Conservation (phyloP, 64 coral and sea anemone species). For the Dendronephthya gigantea region DNA sequence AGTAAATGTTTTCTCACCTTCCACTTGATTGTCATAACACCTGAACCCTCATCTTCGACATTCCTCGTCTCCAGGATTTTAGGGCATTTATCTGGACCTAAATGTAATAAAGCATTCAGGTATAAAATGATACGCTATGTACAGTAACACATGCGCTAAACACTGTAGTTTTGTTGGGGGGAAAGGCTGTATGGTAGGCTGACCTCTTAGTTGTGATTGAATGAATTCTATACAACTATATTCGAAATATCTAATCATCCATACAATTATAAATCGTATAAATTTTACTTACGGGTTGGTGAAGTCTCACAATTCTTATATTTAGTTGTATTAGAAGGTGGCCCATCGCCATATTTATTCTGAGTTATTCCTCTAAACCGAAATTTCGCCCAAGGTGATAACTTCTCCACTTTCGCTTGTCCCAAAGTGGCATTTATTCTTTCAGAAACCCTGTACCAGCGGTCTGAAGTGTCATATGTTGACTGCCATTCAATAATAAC, state of each 20-base stretch:
- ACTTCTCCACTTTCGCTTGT: background rate
- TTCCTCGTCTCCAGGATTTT: background rate
- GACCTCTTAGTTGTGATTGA: too few species aligned
- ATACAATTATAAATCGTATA: too few species aligned
- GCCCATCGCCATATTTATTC: background rate
- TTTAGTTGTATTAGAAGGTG: background rate
- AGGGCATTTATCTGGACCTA: background rate
- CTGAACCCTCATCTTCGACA: background rate
- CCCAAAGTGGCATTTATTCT: background rate
- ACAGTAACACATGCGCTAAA: too few species aligned
- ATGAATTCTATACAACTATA: too few species aligned
- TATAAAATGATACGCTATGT: too few species aligned
- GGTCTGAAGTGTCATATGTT: background rate
- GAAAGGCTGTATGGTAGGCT: too few species aligned
- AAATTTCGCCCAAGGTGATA: background rate
- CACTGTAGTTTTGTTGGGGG: too few species aligned
- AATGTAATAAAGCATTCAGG: background rate
- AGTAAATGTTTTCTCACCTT: background rate
- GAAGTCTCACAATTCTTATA: background rate
- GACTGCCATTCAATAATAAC: slow-evolving; percentile 16
- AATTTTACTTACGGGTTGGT: background rate
- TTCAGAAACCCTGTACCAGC: background rate
- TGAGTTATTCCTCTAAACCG: background rate
- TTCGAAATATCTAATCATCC: too few species aligned
- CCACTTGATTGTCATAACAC: background rate